These are phyloP conservation scores for Gephyroberyx darwinii DNA, from an alignment of 2,797 vertebrate species.

Conservation along the genomic window DNA sequence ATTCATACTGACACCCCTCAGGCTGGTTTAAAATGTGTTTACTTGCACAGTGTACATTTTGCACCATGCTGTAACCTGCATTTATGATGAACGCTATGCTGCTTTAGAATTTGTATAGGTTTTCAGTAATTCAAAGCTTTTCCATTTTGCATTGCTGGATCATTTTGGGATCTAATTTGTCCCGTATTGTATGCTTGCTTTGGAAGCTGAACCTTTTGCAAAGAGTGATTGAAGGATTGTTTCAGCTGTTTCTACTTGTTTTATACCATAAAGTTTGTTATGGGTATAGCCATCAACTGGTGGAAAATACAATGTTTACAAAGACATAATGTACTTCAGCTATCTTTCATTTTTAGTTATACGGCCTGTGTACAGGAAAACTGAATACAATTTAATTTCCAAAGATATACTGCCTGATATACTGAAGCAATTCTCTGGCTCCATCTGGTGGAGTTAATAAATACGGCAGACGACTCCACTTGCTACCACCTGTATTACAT, in stretches of 20 bases:
- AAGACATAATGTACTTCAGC: constrained; percentile 19
- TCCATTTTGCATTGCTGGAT: constrained; percentile 70
- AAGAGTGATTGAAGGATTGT: constrained; percentile 62
- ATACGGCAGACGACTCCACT: too few relatives aligned
- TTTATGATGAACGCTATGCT: constrained; percentile 72
- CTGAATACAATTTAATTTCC: neutral
- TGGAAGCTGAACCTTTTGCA: constrained; percentile 54
- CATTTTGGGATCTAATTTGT: constrained; percentile 52
- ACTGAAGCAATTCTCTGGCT: neutral
- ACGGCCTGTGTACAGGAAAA: neutral
- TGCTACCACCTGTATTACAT: too few relatives aligned
- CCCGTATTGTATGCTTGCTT: constrained; percentile 63
- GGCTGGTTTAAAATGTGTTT: constrained; percentile 72
- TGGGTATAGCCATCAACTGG: constrained; percentile 32
- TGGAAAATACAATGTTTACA: constrained; percentile 46
- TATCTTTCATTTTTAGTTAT: neutral
- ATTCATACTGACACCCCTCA: constrained; percentile 62
- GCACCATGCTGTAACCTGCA: constrained; percentile 65
- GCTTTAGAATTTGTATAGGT: constrained; percentile 66
- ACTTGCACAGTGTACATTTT: constrained; percentile 77
- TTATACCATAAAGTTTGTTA: constrained; percentile 69
- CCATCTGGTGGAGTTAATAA: constrained; percentile 39
- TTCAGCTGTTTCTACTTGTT: constrained; percentile 71
- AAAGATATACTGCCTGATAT: neutral
- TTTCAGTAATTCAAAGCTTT: constrained; percentile 58